These are phyloP conservation scores for Aramus guarauna DNA, from an alignment of 2,113 vertebrate species.

Conservation along the genomic window DNA sequence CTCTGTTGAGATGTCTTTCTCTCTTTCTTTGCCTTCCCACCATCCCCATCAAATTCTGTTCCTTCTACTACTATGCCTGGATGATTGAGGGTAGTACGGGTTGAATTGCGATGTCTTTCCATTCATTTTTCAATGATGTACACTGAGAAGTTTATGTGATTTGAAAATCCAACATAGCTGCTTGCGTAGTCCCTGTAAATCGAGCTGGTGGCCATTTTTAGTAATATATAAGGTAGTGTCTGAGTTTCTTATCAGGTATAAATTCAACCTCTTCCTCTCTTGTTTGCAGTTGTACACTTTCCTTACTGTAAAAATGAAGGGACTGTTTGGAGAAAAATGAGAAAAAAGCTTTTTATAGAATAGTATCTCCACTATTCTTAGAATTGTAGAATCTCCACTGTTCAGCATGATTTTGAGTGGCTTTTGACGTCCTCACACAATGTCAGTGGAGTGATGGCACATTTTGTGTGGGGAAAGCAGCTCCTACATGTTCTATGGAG, in stretches of 20 bases:
- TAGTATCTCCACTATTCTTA: not conserved
- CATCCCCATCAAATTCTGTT: not conserved
- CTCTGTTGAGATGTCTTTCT: not conserved
- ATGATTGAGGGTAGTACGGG: not conserved
- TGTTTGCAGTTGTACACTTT: not conserved
- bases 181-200: not conserved
- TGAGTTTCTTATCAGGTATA: not conserved
- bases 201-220: not conserved
- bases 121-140: not conserved
- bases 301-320: not conserved
- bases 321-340: not conserved
- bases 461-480: not conserved
- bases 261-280: not conserved
- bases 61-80: not conserved
- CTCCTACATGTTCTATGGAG: not conserved
- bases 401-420: not conserved
- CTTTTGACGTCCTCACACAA: not conserved
- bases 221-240: not conserved
- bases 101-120: not conserved
- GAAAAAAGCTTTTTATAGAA: not conserved
- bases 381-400: not conserved
- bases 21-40: not conserved
- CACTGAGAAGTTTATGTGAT: not conserved
- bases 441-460: not conserved
- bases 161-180: not conserved